Percentiles rank a stretch among this genome's conserved stretches.
Evolutionary conservation across 1,140 invertebrate genomes (phyloP).

Genomic region (Himalopsyche phryganea): DNA sequence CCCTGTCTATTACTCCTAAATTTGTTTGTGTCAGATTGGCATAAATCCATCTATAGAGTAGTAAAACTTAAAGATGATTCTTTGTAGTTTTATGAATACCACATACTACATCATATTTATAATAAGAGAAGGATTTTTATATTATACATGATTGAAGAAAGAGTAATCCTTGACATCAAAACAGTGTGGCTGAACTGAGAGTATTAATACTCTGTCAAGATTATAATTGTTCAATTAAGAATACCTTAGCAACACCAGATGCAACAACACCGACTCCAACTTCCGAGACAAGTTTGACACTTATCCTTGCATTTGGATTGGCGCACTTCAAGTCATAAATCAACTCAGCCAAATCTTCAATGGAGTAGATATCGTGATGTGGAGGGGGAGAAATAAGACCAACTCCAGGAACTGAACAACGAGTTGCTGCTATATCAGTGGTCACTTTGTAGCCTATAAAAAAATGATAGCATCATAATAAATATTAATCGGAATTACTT

Average conservation of each 20-base stretch:
- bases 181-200: background rate
- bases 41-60: too few species aligned
- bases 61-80: too few species aligned
- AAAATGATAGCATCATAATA: conserved; percentile 6
- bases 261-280: conserved; percentile 98
- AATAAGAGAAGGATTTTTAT: too few species aligned
- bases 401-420: conserved; percentile 96
- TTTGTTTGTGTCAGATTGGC: too few species aligned
- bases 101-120: too few species aligned
- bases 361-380: conserved; percentile 99
- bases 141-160: too few species aligned
- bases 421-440: conserved; percentile 89
- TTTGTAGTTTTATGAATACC: too few species aligned
- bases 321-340: conserved; percentile 98
- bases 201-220: too few species aligned
- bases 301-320: conserved; percentile 92
- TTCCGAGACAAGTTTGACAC: conserved; percentile 97
- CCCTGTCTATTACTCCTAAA: too few species aligned
- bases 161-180: too few species aligned
- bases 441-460: conserved; percentile 70
- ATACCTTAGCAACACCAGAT: conserved; percentile 92
- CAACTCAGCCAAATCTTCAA: conserved; percentile 97
- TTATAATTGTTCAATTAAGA: too few species aligned
- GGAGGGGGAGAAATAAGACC: conserved; percentile 97
- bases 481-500: too few species aligned